phyloP scores from a whole-genome alignment of 92 coral and sea anemone genomes.

The Palythoa heliodiscus region DNA sequence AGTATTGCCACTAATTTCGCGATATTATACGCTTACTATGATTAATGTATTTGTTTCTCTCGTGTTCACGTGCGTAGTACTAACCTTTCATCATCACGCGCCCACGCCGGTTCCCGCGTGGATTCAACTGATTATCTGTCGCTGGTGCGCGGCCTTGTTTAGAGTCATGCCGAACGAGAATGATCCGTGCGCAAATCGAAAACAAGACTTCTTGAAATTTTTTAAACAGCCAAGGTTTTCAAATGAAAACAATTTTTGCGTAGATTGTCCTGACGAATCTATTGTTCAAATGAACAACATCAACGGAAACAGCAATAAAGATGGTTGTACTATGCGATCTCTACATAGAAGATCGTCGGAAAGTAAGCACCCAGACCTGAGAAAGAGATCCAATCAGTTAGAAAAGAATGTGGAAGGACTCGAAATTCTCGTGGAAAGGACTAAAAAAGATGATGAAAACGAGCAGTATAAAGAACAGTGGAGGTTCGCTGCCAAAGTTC shows the following conservation, averaged over 20 bases:
- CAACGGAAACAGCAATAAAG: constrained; percentile 47
- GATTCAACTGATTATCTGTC: constrained; percentile 77
- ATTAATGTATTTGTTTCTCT: constrained; percentile 85
- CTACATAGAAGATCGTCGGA: constrained; percentile 51
- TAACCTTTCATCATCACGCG: constrained; percentile 86
- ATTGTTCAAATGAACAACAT: constrained; percentile 46
- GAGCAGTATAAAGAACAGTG: constrained; percentile 73
- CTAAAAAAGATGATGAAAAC: constrained; percentile 77
- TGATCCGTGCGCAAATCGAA: constrained; percentile 29
- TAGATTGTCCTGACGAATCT: constrained; percentile 56
- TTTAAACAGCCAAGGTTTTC: constrained; percentile 61
- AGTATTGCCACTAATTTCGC: constrained; percentile 86
- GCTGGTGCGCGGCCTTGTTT: constrained; percentile 73
- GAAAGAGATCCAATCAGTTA: constrained; percentile 51
- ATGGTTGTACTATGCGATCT: constrained; percentile 28
- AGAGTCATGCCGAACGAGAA: constrained; percentile 56
- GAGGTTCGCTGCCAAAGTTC: constrained; percentile 85
- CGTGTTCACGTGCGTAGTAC: constrained; percentile 85
- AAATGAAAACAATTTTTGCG: constrained; percentile 58
- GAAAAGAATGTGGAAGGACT: constrained; percentile 63
- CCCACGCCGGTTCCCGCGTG: constrained; percentile 91
- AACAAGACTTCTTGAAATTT: constrained; percentile 10
- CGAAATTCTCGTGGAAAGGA: constrained; percentile 73
- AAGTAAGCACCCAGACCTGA: constrained; percentile 30
- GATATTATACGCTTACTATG: constrained; percentile 90